Percentiles rank a stretch among this genome's conserved stretches.
These are phyloP conservation scores for Papilio polyxenes DNA, from an alignment of 1,140 invertebrate genomes.

Conservation along the genomic window DNA sequence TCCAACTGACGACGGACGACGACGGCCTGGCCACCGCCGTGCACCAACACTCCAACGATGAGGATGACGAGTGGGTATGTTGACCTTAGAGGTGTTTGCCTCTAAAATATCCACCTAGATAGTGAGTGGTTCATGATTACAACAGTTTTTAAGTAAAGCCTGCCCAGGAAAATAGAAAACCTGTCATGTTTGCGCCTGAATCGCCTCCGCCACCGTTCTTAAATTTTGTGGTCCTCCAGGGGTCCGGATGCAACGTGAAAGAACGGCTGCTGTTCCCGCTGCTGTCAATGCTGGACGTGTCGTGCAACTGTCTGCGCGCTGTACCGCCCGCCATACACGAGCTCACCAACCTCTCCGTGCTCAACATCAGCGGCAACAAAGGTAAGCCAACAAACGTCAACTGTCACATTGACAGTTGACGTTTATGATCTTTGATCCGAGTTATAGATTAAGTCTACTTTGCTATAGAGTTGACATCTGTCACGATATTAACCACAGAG, in stretches of 20 bases:
- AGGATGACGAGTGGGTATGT: slow-evolving; percentile 82
- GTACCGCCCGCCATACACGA: slow-evolving; percentile 93
- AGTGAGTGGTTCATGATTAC: no score
- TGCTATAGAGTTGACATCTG: no score
- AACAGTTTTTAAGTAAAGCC: no score
- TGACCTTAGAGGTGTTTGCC: background rate
- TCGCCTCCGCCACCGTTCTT: no score
- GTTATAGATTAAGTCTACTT: background rate
- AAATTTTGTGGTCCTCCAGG: slow-evolving; percentile 44
- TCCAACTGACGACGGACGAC: slow-evolving; percentile 90
- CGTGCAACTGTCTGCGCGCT: slow-evolving; percentile 88
- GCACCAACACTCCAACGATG: slow-evolving; percentile 64
- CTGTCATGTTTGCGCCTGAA: no score
- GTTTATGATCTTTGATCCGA: background rate
- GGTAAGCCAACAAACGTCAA: slow-evolving; percentile 78
- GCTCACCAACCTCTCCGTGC: slow-evolving; percentile 93
- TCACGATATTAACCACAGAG: background rate
- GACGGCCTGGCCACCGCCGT: slow-evolving; percentile 68
- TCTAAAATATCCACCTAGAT: no score
- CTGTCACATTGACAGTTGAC: background rate
- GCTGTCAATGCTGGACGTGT: slow-evolving; percentile 96
- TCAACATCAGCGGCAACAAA: slow-evolving; percentile 95
- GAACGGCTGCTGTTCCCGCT: slow-evolving; percentile 93
- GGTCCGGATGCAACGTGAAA: slow-evolving; percentile 79
- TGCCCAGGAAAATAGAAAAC: no score